Conservation (phyloP, 64 coral and sea anemone species). For the Hydrozoanthus tunicans region DNA sequence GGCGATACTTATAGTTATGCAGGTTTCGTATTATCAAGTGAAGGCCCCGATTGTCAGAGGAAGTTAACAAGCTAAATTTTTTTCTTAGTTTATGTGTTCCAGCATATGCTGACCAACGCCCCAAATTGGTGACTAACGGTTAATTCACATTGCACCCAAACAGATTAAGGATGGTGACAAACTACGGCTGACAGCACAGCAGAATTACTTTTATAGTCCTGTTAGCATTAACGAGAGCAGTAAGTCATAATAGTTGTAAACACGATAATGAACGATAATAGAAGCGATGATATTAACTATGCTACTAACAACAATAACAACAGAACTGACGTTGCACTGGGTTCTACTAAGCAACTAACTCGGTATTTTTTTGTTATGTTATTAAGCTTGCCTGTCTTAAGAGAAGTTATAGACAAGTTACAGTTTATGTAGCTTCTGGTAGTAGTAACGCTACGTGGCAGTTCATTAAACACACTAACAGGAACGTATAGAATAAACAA, state of each 20-base stretch:
- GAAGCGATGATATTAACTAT: no score
- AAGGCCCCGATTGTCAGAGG: not conserved
- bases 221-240: slow-evolving; percentile 32
- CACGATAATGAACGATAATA: not conserved
- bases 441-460: no score
- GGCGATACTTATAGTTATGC: not conserved
- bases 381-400: no score
- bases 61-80: not conserved
- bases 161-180: slow-evolving; percentile 20
- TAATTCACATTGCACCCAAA: not conserved
- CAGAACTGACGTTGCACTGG: no score
- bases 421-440: no score
- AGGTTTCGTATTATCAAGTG: no score
- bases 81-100: not conserved
- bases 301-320: no score
- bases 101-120: not conserved
- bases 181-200: slow-evolving; percentile 33
- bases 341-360: no score
- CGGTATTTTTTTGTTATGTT: no score
- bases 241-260: slow-evolving; percentile 12
- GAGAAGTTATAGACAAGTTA: no score
- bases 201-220: slow-evolving; percentile 50
- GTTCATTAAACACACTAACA: no score
- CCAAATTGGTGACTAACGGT: not conserved
- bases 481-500: no score